phyloP scores from a whole-genome alignment of 2,113 vertebrate genomes.

The Choloepus hoffmanni region DNA sequence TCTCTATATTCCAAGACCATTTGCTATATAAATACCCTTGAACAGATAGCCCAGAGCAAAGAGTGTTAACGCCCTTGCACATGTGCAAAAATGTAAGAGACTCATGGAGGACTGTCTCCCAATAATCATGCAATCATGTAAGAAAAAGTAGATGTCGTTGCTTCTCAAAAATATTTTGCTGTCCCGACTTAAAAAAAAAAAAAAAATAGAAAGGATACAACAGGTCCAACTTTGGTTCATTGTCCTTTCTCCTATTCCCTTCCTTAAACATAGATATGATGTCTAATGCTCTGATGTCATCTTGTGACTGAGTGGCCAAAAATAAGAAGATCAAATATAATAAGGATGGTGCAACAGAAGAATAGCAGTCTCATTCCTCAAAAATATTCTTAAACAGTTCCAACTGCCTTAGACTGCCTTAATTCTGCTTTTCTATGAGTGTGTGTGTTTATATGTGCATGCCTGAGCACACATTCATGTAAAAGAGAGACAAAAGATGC shows the following conservation, averaged over 20 bases:
- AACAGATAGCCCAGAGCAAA: not conserved
- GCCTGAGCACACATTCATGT: too few relatives aligned
- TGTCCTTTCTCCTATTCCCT: not conserved
- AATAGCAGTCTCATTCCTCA: not conserved
- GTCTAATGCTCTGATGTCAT: not conserved
- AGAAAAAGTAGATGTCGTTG: not conserved
- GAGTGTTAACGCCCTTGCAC: not conserved
- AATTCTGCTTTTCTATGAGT: not conserved
- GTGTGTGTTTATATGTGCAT: too few relatives aligned
- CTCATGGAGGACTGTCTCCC: not conserved
- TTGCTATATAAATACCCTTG: not conserved
- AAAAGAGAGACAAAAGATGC: not conserved
- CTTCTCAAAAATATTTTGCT: constrained; percentile 10
- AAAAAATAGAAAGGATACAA: not conserved
- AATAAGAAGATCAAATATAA: not conserved
- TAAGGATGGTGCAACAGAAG: not conserved
- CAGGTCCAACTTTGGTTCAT: not conserved
- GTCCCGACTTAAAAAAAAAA: not conserved
- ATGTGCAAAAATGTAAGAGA: not conserved
- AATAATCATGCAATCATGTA: not conserved
- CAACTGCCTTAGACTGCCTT: not conserved
- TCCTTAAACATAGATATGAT: not conserved
- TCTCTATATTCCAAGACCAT: not conserved
- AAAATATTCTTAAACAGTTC: not conserved
- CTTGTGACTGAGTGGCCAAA: not conserved